Base-by-base conservation (phyloP, 2,113 vertebrate species). In the Anhinga anhinga region DNA sequence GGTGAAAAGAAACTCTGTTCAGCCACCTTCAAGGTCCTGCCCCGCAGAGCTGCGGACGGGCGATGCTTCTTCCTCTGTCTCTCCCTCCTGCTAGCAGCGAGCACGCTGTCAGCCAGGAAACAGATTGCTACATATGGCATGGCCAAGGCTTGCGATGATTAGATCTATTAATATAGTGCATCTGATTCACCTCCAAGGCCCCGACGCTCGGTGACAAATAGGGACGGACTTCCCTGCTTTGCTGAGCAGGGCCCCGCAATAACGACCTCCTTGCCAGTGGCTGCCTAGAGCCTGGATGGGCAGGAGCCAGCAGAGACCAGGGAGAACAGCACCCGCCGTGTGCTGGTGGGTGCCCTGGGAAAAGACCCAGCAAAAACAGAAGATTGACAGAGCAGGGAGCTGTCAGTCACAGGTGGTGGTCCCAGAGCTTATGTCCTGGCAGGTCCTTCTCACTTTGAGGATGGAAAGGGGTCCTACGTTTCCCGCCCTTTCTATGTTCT, bases 151-250 rank as follows among this genome's bases (percentile, higher is more conserved):
- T 10, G 74, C 67, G 5, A 94, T 96, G 95, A 97, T 97, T 74
- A 91, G 29, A 96, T 82, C 96, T 83, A 93, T 96, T 95, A 96
- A 93, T 73, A 74, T 84, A 50, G 17, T 8, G 91, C 91, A 66
- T 96, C 96, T 83, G 84, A 96, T 95, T 59, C 94, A 88, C 93
- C 89, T 95, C 91, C 93, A 74, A 95, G 97, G 93, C 94, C 84
- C 94, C 1, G 1, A 32, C 7, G 4, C 73, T 65, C 9, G 0
- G 66, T 97, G 95, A 97, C 84, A 93, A 91, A 97, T 90, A 63
- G 84, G 59, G 84, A 97, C 0, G 1, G 93, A 76, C 49, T 95
- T 87, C 62, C 58, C 58, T 1, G 45, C 74, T n/a, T 58, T 13
- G 44, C 86, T 7, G 36, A 91, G 91, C 7, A 0, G 30, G 67